These are phyloP conservation scores for Epinotia brunnichana DNA, from an alignment of 2,888 invertebrate species.

Conservation along the genomic window DNA sequence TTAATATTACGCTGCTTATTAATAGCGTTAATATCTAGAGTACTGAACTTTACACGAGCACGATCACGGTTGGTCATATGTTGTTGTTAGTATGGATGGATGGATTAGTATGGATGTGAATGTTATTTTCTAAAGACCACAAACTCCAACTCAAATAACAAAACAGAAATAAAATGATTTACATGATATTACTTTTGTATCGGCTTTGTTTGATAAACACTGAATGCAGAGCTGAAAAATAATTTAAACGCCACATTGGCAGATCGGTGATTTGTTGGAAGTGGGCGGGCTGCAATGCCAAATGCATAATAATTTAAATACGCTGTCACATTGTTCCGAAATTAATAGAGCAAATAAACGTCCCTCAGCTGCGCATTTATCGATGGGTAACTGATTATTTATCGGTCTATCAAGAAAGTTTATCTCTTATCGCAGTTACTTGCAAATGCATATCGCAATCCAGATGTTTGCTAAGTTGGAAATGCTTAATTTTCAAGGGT, in stretches of 20 bases:
- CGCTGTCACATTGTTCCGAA: conserved; percentile 6
- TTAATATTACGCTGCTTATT: too few relatives aligned
- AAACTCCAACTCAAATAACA: too few relatives aligned
- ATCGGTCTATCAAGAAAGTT: too few relatives aligned
- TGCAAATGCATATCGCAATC: too few relatives aligned
- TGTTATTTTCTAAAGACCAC: too few relatives aligned
- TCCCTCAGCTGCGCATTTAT: not conserved
- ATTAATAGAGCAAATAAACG: not conserved
- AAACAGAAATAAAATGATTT: not conserved
- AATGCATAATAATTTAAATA: conserved; percentile 20
- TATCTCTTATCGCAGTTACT: too few relatives aligned
- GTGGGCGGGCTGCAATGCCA: conserved; percentile 5
- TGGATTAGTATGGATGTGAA: too few relatives aligned
- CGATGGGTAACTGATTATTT: too few relatives aligned
- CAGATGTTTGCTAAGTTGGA: too few relatives aligned
- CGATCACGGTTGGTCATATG: too few relatives aligned
- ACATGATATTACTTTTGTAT: not conserved
- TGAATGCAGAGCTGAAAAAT: not conserved
- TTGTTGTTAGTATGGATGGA: too few relatives aligned
- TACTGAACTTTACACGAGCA: not conserved
- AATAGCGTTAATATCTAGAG: not conserved
- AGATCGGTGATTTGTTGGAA: not conserved
- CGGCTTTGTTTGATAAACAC: not conserved
- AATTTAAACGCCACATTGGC: not conserved
- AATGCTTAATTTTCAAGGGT: too few relatives aligned